A percentile compares a stretch with the other conserved stretches of the same genome.
Conservation (phyloP, 2,888 invertebrate species). For the Leucophora obtusa region DNA sequence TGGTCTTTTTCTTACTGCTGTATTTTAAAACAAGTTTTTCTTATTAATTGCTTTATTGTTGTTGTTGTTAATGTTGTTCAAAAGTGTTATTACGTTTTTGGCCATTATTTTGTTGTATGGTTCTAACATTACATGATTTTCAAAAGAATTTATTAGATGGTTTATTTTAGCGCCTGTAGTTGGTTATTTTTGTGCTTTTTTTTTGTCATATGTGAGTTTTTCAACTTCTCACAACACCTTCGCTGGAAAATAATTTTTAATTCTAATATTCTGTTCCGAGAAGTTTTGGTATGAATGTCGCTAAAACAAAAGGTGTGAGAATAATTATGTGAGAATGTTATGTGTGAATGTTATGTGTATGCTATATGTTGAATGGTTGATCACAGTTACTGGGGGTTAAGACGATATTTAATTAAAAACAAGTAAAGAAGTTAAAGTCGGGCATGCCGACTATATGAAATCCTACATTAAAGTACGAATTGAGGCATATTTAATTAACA, state of each 20-base stretch:
- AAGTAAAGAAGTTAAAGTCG: too few relatives aligned
- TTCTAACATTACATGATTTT: conserved; percentile 60
- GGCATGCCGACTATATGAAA: too few relatives aligned
- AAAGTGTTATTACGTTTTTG: conserved; percentile 34
- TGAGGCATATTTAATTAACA: too few relatives aligned
- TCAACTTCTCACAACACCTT: conserved; percentile 61
- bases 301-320: conserved; percentile 51
- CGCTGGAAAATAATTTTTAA: conserved; percentile 40
- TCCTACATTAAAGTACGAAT: too few relatives aligned
- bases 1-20: conserved; percentile 41
- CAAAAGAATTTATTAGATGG: conserved; percentile 47
- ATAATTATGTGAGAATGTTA: conserved; percentile 53
- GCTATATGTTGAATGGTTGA: too few relatives aligned
- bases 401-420: too few relatives aligned
- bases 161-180: conserved; percentile 55
- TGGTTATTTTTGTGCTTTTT: conserved; percentile 19
- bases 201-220: neutral
- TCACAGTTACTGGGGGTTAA: too few relatives aligned
- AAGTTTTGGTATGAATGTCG: conserved; percentile 28
- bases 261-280: conserved; percentile 42
- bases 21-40: conserved; percentile 59
- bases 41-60: conserved; percentile 52
- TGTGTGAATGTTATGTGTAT: conserved; percentile 14
- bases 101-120: conserved; percentile 43
- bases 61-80: conserved; percentile 34